A percentile compares a stretch with the other conserved stretches of the same genome.
phyloP scores from a whole-genome alignment of 2,113 vertebrate genomes.

The Stomatorhinus ivindoensis region DNA sequence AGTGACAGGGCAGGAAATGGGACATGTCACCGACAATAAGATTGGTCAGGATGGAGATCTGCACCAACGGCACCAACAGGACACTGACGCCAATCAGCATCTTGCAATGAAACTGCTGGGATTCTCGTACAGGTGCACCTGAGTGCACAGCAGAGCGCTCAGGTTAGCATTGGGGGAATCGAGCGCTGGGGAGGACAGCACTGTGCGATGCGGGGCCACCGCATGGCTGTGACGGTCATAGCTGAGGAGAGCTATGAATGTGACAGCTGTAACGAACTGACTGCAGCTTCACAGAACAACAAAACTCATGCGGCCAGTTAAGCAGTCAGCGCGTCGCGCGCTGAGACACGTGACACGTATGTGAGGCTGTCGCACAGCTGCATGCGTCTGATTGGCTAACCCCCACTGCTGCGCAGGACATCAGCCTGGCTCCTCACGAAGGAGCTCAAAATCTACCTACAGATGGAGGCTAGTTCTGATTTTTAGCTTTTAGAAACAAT shows the following conservation, averaged over 20 bases:
- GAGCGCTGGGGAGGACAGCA: not conserved
- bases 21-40: too few relatives aligned
- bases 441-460: not conserved
- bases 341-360: not conserved
- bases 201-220: too few relatives aligned
- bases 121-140: not conserved
- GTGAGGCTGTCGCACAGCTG: not conserved
- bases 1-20: not conserved
- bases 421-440: not conserved
- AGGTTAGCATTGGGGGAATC: not conserved
- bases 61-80: not conserved
- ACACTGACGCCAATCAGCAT: not conserved
- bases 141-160: not conserved
- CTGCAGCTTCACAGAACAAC: not conserved
- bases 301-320: not conserved
- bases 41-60: not conserved
- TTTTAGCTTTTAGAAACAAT: not conserved
- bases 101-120: not conserved
- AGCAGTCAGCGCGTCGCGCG: not conserved
- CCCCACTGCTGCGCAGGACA: not conserved
- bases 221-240: too few relatives aligned
- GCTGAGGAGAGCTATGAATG: too few relatives aligned
- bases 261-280: not conserved
- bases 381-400: not conserved
- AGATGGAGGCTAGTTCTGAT: not conserved